phyloP scores from a whole-genome alignment of 2,888 invertebrate species.

The Marronus borbonicus region DNA sequence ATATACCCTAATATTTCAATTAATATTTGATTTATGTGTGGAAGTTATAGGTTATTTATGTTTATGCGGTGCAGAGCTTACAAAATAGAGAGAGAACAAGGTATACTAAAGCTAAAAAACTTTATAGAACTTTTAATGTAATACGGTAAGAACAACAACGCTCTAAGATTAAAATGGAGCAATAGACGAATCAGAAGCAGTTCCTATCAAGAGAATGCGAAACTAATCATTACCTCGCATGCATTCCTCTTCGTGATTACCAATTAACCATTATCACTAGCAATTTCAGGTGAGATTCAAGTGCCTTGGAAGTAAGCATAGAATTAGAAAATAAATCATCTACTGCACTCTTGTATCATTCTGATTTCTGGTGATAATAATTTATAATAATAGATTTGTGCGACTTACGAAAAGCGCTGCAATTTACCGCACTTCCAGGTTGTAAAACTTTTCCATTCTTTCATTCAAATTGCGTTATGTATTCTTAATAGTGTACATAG shows the following conservation, averaged over 20 bases:
- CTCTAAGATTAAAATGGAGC: neutral
- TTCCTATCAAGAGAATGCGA: neutral
- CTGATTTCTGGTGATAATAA: neutral
- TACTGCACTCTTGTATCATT: neutral
- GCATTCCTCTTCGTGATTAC: neutral
- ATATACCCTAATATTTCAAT: constrained; percentile 22
- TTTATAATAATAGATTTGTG: neutral
- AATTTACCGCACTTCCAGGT: neutral
- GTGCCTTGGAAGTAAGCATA: neutral
- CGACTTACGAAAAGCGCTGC: neutral
- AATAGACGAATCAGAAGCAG: neutral
- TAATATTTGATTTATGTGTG: constrained; percentile 25
- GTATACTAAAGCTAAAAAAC: neutral
- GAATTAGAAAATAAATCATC: neutral
- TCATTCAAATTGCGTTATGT: neutral
- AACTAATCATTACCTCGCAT: neutral
- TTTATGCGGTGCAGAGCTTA: neutral
- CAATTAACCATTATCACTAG: constrained; percentile 14
- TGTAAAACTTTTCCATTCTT: neutral
- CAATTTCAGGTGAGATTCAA: neutral
- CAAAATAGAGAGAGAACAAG: neutral
- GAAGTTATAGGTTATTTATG: constrained; percentile 22
- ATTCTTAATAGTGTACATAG: no score
- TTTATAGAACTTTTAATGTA: neutral
- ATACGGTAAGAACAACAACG: neutral